These are phyloP conservation scores for Tetragnatha montana DNA, from an alignment of 2,888 invertebrate genomes.

Conservation along the genomic window DNA sequence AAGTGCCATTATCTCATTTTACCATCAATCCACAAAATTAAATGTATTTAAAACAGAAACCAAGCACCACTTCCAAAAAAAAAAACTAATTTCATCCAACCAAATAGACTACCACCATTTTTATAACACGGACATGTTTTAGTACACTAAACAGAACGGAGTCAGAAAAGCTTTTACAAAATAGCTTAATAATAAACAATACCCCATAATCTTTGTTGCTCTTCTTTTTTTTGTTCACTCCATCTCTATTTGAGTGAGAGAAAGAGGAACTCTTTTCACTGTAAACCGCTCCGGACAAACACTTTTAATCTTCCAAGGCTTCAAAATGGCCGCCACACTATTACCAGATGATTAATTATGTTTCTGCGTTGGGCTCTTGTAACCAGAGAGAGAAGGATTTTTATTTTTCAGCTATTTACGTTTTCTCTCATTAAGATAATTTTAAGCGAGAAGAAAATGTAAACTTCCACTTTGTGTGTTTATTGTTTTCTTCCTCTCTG, in stretches of 20 bases:
- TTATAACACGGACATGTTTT: not conserved
- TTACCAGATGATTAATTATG: constrained; percentile 49
- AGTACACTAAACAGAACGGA: not conserved
- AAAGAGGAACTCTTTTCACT: not conserved
- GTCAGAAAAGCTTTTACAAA: not conserved
- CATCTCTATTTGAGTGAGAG: not conserved
- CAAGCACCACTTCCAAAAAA: not conserved
- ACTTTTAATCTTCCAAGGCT: constrained; percentile 16
- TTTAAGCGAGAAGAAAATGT: constrained; percentile 31
- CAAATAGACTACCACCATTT: not conserved
- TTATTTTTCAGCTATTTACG: constrained; percentile 39
- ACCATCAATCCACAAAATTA: not conserved
- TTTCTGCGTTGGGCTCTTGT: constrained; percentile 26
- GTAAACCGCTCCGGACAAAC: constrained; percentile 5
- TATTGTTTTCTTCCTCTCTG: not conserved
- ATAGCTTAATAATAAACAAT: constrained; percentile 8
- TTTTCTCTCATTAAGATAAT: constrained; percentile 44
- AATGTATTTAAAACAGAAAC: not conserved
- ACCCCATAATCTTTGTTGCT: not conserved
- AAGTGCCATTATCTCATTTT: no score
- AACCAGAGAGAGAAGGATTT: constrained; percentile 32
- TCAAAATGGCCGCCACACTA: constrained; percentile 13
- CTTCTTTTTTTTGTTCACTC: not conserved
- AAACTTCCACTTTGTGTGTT: constrained; percentile 5
- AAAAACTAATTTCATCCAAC: not conserved